These are phyloP conservation scores for Ploceus nigricollis DNA, from an alignment of 2,113 vertebrate species.

Conservation along the genomic window DNA sequence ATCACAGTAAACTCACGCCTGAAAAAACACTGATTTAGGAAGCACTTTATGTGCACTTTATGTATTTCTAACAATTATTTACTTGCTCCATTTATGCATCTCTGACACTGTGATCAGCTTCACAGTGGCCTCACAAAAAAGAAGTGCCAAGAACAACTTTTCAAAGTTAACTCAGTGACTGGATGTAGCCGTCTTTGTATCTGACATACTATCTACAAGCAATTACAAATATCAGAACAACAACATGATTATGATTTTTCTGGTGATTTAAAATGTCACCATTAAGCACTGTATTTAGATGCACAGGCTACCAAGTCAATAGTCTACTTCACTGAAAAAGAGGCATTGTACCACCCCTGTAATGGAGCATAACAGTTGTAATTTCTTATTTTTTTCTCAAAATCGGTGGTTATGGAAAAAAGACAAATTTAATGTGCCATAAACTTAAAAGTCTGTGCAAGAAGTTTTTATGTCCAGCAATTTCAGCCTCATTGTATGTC, in stretches of 20 bases:
- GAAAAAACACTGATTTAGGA: not conserved
- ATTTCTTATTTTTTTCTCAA: not conserved
- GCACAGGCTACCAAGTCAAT: not conserved
- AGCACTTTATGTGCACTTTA: not conserved
- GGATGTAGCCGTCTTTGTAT: not conserved
- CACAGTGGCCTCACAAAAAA: not conserved
- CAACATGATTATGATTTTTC: not conserved
- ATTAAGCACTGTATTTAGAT: not conserved
- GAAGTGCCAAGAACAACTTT: not conserved
- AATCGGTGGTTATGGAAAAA: not conserved
- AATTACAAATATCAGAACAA: not conserved
- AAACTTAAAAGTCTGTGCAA: not conserved
- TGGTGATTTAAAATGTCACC: not conserved
- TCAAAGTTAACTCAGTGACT: not conserved
- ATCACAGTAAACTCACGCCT: not conserved
- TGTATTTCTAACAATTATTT: not conserved
- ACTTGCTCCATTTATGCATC: not conserved
- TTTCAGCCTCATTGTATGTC: not conserved
- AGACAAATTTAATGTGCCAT: not conserved
- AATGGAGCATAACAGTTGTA: not conserved
- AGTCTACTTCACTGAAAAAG: not conserved
- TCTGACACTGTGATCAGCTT: not conserved
- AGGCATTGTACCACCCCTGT: not conserved
- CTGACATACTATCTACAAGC: not conserved
- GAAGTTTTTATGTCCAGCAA: not conserved